Evolutionary conservation across 2,797 vertebrate genomes (phyloP), one percentile per base, ranked within the genome.

Genomic region (Molossus molossus): DNA sequence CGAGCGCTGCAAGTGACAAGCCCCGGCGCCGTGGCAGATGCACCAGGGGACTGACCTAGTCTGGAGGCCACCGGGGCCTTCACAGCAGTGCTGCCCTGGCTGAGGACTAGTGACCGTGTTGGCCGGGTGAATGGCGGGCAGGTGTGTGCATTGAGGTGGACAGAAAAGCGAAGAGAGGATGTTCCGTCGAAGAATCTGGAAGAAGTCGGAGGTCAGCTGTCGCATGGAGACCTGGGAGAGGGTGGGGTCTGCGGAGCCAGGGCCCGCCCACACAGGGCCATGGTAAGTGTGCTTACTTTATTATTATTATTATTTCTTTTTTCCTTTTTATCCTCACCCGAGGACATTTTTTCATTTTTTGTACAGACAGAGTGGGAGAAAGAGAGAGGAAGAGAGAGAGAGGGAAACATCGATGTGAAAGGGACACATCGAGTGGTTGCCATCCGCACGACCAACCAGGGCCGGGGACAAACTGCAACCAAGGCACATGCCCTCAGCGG

Each of bases 251-350:
- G 37, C 25, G 8, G 29, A 37, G 45, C 86, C 23, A 23, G 76
- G 58, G 69, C 45, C 7, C 0, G 18, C 50, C 48, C 21, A 10
- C 50, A 11, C 33, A 13, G 50, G 55, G 17, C 50, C n/a, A 0
- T 0, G 3, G 2, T 29, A 9, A 25, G 20, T 1, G 2, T 0
- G 2, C 20, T 67, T 10, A n/a, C 67, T 23, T 73, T 23, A 55
- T n/a, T n/a, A n/a, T n/a, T n/a, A n/a, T n/a, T n/a, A n/a, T n/a
- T n/a, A n/a, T n/a, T n/a, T n/a, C n/a, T n/a, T n/a, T n/a, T n/a
- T n/a, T n/a, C n/a, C n/a, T n/a, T n/a, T n/a, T n/a, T n/a, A n/a
- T n/a, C n/a, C n/a, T n/a, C n/a, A n/a, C n/a, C n/a, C n/a, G n/a
- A n/a, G n/a, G n/a, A n/a, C n/a, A n/a, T n/a, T n/a, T n/a, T n/a